Conservation (phyloP, 2,888 invertebrate genomes). For the Conomelus anceps region DNA sequence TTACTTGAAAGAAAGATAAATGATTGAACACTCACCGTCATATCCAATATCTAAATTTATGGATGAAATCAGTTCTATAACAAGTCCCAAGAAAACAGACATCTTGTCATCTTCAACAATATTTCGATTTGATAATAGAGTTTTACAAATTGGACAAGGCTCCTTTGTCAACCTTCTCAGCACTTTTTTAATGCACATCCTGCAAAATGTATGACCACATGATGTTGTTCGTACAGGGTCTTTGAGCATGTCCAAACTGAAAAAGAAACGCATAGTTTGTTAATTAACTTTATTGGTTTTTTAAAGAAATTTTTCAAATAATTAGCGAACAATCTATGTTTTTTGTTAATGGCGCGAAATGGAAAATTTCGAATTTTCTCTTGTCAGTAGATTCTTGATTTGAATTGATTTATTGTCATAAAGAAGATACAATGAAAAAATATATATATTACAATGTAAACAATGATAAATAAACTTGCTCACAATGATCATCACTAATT, state of each 20-base stretch:
- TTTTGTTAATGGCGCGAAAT: no score
- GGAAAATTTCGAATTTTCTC: no score
- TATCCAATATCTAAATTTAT: background rate
- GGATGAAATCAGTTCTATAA: background rate
- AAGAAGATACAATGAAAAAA: no score
- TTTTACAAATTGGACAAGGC: slow-evolving; percentile 17
- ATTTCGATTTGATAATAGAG: background rate
- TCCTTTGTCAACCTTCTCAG: background rate
- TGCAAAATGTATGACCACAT: slow-evolving; percentile 17
- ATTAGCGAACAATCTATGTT: no score
- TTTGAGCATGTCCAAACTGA: slow-evolving; percentile 19
- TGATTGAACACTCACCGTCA: background rate
- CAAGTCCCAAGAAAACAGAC: background rate
- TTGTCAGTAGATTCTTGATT: no score
- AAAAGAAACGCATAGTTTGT: background rate
- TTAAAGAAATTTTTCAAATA: no score
- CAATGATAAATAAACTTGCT: no score
- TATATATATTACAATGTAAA: no score
- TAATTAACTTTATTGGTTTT: no score
- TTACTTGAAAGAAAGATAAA: background rate
- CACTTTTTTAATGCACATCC: slow-evolving; percentile 3
- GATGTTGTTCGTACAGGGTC: slow-evolving; percentile 1
- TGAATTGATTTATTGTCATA: no score
- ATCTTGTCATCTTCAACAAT: background rate
- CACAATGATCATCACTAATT: no score